Conservation (phyloP, 2,797 vertebrate genomes). For the Helarctos malayanus region DNA sequence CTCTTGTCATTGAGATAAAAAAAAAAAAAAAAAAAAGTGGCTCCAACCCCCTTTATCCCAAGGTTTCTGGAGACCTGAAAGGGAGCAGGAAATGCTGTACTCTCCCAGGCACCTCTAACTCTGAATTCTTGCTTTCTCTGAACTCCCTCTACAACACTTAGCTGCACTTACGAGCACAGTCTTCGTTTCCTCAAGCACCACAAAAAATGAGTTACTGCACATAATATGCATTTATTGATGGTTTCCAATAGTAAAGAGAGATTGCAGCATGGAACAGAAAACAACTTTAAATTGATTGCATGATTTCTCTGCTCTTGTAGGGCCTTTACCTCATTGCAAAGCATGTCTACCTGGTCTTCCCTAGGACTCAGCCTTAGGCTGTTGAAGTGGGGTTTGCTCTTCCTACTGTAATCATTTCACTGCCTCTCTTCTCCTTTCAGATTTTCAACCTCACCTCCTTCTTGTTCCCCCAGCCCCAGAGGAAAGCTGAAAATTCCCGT, state of each 20-base stretch:
- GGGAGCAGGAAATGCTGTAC: background rate
- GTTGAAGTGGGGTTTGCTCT: background rate
- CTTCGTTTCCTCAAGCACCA: constrained; percentile 18
- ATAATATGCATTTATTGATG: background rate
- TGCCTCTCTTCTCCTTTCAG: background rate
- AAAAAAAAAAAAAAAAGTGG: constrained; percentile 26
- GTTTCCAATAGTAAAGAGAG: constrained; percentile 7
- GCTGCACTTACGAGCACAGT: background rate
- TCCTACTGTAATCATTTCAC: background rate
- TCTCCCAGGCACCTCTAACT: background rate
- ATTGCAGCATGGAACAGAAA: background rate
- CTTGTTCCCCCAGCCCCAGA: background rate
- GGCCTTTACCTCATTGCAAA: background rate
- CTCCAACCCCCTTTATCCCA: background rate
- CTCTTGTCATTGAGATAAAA: constrained; percentile 55
- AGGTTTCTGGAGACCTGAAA: background rate
- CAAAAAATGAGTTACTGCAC: constrained; percentile 12
- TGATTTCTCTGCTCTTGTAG: background rate
- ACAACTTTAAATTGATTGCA: background rate
- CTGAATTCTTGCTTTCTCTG: background rate
- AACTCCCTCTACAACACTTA: background rate
- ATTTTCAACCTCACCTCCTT: background rate
- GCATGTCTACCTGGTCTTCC: background rate
- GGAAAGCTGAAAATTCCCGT: constrained; percentile 5
- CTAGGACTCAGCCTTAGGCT: background rate